Evolutionary conservation across 2,888 invertebrate species (phyloP).

Genomic region (Napeogenes inachia): DNA sequence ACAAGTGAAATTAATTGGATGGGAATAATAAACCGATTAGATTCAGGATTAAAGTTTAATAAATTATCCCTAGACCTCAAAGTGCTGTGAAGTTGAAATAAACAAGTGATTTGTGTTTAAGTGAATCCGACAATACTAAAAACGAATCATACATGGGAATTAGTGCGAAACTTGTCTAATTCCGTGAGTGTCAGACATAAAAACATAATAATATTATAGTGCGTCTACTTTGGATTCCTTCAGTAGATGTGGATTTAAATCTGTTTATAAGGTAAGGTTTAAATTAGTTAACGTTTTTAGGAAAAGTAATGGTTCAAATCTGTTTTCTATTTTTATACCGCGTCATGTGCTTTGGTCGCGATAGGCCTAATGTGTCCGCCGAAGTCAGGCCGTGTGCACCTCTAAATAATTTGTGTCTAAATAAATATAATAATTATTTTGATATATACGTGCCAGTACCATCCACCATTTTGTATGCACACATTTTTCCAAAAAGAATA

Average conservation of each 20-base stretch:
- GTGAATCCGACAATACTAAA: not conserved
- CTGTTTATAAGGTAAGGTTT: slow-evolving; percentile 54
- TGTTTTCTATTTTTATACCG: no score
- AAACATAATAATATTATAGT: slow-evolving; percentile 25
- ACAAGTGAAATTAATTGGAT: not conserved
- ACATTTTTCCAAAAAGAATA: no score
- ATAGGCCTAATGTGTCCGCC: slow-evolving; percentile 48
- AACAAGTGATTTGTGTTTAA: not conserved
- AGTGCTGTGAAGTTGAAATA: not conserved
- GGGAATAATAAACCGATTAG: no score
- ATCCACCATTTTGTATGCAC: no score
- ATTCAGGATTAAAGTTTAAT: no score
- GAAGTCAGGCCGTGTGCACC: slow-evolving; percentile 18
- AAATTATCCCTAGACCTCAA: not conserved
- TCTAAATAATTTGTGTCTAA: not conserved
- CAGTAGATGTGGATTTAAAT: slow-evolving; percentile 52
- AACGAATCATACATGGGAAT: not conserved
- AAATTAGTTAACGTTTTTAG: not conserved
- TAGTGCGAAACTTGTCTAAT: slow-evolving; percentile 4
- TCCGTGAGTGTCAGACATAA: slow-evolving; percentile 18
- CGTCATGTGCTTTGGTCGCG: slow-evolving; percentile 20
- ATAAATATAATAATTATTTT: no score
- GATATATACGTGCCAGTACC: no score
- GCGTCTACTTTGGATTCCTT: slow-evolving; percentile 55
- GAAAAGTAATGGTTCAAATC: no score